These are phyloP conservation scores for Calcarius lapponicus DNA, from an alignment of 2,797 vertebrate species.

Conservation along the genomic window DNA sequence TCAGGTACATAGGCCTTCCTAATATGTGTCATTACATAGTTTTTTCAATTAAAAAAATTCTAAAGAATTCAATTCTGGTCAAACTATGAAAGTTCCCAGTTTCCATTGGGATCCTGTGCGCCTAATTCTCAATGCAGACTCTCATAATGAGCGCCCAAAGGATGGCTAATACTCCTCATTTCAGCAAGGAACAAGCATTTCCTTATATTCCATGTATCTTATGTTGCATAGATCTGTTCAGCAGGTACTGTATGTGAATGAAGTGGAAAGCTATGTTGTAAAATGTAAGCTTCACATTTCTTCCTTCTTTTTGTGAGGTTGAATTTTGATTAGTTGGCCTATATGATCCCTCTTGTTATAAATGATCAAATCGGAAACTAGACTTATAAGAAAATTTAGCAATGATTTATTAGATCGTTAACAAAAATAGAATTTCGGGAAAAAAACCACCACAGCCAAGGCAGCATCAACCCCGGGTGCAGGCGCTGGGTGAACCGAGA, in stretches of 20 bases:
- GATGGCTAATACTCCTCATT: not conserved
- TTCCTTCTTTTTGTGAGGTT: not conserved
- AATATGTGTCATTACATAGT: not conserved
- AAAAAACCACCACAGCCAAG: too few relatives aligned
- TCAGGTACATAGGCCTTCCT: not conserved
- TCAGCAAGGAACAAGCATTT: not conserved
- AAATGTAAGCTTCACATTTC: not conserved
- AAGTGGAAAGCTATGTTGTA: not conserved
- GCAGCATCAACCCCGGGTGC: too few relatives aligned
- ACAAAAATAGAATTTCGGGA: too few relatives aligned
- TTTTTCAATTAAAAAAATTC: not conserved
- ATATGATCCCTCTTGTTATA: not conserved
- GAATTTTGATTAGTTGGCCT: not conserved
- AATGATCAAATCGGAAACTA: too few relatives aligned
- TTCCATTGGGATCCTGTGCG: not conserved
- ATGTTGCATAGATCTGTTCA: not conserved
- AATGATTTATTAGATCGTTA: too few relatives aligned
- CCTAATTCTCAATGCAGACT: not conserved
- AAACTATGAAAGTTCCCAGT: not conserved
- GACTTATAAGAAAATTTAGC: too few relatives aligned
- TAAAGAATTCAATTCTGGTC: not conserved
- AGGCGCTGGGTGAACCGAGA: too few relatives aligned
- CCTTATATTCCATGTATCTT: not conserved
- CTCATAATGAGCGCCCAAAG: slow-evolving; percentile 13
- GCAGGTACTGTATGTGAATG: not conserved